Conservation (phyloP, 2,888 invertebrate species). For the Melinopterus prodromus region DNA sequence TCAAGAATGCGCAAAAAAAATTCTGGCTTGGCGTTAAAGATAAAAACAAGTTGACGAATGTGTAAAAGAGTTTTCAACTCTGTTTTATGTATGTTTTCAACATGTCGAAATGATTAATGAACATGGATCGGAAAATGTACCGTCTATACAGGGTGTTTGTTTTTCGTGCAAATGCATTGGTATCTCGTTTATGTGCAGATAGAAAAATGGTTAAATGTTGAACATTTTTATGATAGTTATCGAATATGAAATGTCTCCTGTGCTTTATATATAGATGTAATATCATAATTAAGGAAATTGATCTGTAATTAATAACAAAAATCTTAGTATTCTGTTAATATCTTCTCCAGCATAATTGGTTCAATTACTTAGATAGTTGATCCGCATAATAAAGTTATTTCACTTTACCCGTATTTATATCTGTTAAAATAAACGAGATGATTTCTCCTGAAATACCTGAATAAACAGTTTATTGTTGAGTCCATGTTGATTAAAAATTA, state of each 20-base stretch:
- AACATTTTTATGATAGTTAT: neutral
- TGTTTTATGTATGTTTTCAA: too few relatives aligned
- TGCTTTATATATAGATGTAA: too few relatives aligned
- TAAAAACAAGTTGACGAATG: neutral
- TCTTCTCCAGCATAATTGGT: too few relatives aligned
- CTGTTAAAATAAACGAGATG: neutral
- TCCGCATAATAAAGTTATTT: too few relatives aligned
- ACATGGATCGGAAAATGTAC: neutral
- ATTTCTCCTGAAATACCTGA: neutral
- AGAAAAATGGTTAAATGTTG: neutral
- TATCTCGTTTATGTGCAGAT: too few relatives aligned
- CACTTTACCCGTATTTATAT: neutral
- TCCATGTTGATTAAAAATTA: neutral
- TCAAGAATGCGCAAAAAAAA: too few relatives aligned
- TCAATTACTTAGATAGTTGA: too few relatives aligned
- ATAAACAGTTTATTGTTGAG: neutral
- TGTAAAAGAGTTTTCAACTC: neutral
- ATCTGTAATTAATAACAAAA: too few relatives aligned
- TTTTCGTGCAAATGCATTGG: too few relatives aligned
- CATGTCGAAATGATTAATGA: constrained; percentile 4
- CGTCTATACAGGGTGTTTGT: too few relatives aligned
- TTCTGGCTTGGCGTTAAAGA: neutral
- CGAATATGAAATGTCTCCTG: neutral
- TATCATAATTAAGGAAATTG: too few relatives aligned
- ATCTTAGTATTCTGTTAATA: too few relatives aligned